A percentile compares a stretch with the other conserved stretches of the same genome.
phyloP scores from a whole-genome alignment of 23 tunicate genomes.

The Diplosoma virens region DNA sequence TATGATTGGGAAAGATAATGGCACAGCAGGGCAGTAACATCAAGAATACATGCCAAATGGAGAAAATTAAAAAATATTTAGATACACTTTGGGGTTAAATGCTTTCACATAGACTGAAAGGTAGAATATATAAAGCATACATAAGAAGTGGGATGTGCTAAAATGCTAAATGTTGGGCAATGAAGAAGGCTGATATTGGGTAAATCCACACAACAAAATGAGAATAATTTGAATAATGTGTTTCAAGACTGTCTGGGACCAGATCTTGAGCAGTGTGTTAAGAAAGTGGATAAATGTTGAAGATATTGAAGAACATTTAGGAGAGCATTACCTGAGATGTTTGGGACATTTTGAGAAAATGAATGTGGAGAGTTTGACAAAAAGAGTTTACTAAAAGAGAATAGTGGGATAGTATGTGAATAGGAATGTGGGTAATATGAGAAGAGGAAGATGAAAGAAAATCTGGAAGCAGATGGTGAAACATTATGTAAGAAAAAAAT shows the following conservation, averaged over 20 bases:
- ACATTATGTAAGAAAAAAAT: background rate
- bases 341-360: background rate
- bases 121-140: background rate
- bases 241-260: background rate
- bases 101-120: background rate
- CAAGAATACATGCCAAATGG: background rate
- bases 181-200: background rate
- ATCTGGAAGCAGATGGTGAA: background rate
- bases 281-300: background rate
- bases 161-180: background rate
- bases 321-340: background rate
- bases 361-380: background rate
- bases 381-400: background rate
- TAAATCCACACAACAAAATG: constrained; percentile 1
- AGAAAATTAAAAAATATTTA: background rate
- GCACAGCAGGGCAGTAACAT: background rate
- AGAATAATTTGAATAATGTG: background rate
- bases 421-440: background rate
- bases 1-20: too few relatives aligned
- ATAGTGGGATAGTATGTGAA: background rate
- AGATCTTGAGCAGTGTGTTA: background rate
- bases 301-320: background rate
- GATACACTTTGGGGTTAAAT: background rate
- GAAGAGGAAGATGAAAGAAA: background rate
- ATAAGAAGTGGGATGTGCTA: background rate